Evolutionary conservation across 2,113 vertebrate species (phyloP).

Genomic region (Tachycineta bicolor): DNA sequence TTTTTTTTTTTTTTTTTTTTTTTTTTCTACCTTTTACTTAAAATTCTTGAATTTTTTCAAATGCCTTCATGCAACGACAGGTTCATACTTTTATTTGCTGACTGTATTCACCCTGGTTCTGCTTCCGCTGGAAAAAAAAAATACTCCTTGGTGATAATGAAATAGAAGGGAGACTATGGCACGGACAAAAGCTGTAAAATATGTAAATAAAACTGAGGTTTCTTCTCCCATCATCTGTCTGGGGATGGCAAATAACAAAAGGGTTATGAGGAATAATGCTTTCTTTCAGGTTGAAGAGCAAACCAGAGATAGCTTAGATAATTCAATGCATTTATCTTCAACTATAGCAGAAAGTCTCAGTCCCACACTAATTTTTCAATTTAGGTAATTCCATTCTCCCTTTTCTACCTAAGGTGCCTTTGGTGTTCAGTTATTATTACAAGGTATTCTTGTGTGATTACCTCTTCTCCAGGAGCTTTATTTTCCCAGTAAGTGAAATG

Average conservation of each 20-base stretch:
- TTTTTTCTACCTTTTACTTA: background rate
- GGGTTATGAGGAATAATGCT: background rate
- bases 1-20: background rate
- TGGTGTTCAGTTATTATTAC: background rate
- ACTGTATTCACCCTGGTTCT: background rate
- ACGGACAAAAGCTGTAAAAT: background rate
- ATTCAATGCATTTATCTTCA: background rate
- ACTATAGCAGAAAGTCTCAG: background rate
- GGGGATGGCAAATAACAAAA: background rate
- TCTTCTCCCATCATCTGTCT: background rate
- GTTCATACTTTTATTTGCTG: background rate
- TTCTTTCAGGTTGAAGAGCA: background rate
- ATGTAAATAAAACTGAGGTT: background rate
- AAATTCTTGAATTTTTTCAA: background rate
- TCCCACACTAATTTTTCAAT: background rate
- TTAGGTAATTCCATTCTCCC: background rate
- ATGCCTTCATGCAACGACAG: background rate
- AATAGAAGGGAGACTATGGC: background rate
- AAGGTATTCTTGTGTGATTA: background rate
- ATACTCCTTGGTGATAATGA: background rate
- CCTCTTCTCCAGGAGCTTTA: background rate
- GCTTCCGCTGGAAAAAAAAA: background rate
- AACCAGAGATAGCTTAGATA: background rate
- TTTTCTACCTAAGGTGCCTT: background rate
- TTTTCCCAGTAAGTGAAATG: background rate